Evolutionary conservation across 64 coral and sea anemone genomes (phyloP).

Genomic region (Orbicella faveolata): DNA sequence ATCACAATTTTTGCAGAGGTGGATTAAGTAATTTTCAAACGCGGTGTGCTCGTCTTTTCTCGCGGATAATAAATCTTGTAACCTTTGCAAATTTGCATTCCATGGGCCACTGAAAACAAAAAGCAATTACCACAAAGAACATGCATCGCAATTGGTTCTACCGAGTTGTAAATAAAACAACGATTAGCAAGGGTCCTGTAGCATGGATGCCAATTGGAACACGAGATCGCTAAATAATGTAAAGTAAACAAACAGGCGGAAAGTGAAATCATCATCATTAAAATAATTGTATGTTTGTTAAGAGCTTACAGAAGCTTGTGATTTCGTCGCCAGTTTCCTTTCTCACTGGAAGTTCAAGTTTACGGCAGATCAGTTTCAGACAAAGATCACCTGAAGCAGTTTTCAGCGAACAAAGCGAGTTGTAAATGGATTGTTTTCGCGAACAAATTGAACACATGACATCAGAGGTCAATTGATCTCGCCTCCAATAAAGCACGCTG

Average conservation of each 20-base stretch:
- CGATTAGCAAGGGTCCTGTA: background rate
- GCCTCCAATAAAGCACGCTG: background rate
- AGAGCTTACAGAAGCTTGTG: slow-evolving; percentile 4
- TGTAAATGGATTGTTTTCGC: background rate
- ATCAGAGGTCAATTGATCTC: background rate
- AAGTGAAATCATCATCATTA: slow-evolving; percentile 20
- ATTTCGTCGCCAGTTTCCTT: background rate
- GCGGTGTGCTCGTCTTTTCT: background rate
- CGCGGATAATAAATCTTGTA: background rate
- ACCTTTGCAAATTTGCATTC: slow-evolving; percentile 34
- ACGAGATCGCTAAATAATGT: slow-evolving; percentile 11
- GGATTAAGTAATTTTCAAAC: background rate
- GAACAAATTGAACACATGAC: background rate
- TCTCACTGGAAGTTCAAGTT: background rate
- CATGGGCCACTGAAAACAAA: slow-evolving; percentile 12
- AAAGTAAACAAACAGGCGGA: slow-evolving; percentile 12
- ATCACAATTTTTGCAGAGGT: background rate
- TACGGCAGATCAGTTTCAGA: background rate
- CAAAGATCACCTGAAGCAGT: background rate
- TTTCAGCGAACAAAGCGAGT: background rate
- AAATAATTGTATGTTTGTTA: slow-evolving; percentile 10
- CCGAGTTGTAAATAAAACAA: slow-evolving; percentile 1
- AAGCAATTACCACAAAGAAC: slow-evolving; percentile 1
- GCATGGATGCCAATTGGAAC: slow-evolving; percentile 2
- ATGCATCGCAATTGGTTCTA: slow-evolving; percentile 14